A percentile compares a stretch with the other conserved stretches of the same genome.
These are phyloP conservation scores for Phataginus tetradactyla DNA, from an alignment of 2,797 vertebrate species.

Conservation along the genomic window DNA sequence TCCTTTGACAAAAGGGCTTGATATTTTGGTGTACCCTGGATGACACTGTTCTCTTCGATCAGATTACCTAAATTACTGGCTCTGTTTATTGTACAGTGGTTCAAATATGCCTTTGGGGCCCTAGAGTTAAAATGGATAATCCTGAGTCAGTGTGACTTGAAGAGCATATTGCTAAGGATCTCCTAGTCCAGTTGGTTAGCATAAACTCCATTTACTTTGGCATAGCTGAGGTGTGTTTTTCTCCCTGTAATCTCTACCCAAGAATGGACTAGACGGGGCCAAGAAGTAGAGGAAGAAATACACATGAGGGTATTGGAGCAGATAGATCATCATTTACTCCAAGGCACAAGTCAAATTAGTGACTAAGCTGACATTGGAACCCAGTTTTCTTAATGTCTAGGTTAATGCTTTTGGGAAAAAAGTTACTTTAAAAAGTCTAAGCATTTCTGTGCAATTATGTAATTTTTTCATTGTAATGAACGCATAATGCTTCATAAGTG, in stretches of 20 bases:
- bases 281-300: neutral
- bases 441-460: neutral
- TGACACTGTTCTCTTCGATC: constrained; percentile 12
- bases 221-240: neutral
- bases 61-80: neutral
- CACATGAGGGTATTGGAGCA: neutral
- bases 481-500: neutral
- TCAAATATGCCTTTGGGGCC: constrained; percentile 3
- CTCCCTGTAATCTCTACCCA: neutral
- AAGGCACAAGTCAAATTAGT: neutral
- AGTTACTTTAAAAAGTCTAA: neutral
- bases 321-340: neutral
- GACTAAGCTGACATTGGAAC: neutral
- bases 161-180: neutral
- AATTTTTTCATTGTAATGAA: constrained; percentile 16
- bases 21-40: constrained; percentile 10
- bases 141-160: neutral
- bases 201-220: neutral
- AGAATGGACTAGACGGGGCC: neutral
- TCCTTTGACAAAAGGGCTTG: constrained; percentile 7
- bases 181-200: neutral
- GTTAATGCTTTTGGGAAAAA: neutral
- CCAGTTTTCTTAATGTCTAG: neutral
- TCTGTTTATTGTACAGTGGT: neutral
- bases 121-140: neutral